These are phyloP conservation scores for Himalopsyche japonica DNA, from an alignment of 2,888 invertebrate species.

Conservation along the genomic window DNA sequence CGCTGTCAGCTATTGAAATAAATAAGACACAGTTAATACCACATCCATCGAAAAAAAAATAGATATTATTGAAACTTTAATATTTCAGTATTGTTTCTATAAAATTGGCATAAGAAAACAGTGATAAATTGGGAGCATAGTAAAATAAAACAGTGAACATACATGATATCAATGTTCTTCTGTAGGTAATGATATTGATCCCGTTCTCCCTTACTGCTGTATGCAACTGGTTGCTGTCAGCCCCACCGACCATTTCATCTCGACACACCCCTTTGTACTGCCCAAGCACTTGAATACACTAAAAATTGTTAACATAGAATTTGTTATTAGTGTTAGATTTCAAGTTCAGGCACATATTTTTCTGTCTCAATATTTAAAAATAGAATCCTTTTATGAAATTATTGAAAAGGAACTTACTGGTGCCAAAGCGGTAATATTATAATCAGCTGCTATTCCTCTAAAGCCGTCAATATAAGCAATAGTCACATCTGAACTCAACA, in stretches of 20 bases:
- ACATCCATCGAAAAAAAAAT: too few relatives aligned
- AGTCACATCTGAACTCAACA: slow-evolving; percentile 85
- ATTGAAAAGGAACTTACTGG: slow-evolving; percentile 60
- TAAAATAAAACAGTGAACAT: slow-evolving; percentile 45
- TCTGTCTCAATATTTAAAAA: too few relatives aligned
- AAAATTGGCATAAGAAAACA: neutral
- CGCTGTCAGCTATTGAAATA: slow-evolving; percentile 66
- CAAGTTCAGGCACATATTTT: too few relatives aligned
- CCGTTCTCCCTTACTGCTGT: slow-evolving; percentile 73
- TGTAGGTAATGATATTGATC: slow-evolving; percentile 77
- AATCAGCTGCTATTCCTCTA: slow-evolving; percentile 78
- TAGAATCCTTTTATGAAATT: neutral
- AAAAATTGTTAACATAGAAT: slow-evolving; percentile 41
- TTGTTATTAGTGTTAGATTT: too few relatives aligned
- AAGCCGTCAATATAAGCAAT: slow-evolving; percentile 74
- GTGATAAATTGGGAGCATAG: slow-evolving; percentile 2
- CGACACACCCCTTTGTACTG: slow-evolving; percentile 85
- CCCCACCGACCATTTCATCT: slow-evolving; percentile 79
- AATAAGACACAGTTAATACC: neutral
- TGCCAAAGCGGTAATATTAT: slow-evolving; percentile 81
- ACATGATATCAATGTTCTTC: slow-evolving; percentile 77
- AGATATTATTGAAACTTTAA: too few relatives aligned
- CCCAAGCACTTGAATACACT: slow-evolving; percentile 86
- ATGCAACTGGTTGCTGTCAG: slow-evolving; percentile 80
- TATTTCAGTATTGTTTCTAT: neutral